Base-by-base conservation (phyloP, 2,113 vertebrate species). In the Hippocampus guttulatus region DNA sequence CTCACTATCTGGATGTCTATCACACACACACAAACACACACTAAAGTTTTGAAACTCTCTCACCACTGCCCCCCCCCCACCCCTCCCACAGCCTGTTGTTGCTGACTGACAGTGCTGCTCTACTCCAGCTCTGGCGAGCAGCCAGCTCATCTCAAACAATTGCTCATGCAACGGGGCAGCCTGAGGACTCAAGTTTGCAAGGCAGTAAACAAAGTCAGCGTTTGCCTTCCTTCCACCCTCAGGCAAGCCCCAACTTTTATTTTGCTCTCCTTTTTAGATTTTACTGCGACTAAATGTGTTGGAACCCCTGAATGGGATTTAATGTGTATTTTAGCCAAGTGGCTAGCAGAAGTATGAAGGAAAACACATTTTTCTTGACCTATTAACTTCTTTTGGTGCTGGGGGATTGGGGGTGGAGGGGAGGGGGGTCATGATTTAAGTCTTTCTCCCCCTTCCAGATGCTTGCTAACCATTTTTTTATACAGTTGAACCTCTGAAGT, bases 111-210 rank as follows among this genome's bases (percentile, higher is more conserved):
- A 83, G 81, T 87, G 80, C 83, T 91, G 90, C 91, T 93, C 90
- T 91, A 92, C 85, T 89, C 81, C 86, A 88, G 85, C 77, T 82
- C 70, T 91, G 91, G 91, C 84, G 5, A 38, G 21, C 76, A 54
- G 88, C 92, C 92, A 92, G 72, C 78, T 89, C 84, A 79, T 85
- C 87, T 90, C 81, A 90, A 90, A 91, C 90, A 92, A 91, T 90
- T 83, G 84, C 83, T 79, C 62, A 86, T 89, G 88, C 81, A 84
- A 64, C 82, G 81, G 85, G 78, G 82, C 77, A 65, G 60, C 80
- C 73, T 55, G 40, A 14, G 41, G 80, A 89, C 89, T 89, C 85
- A 88, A 91, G 86, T 90, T 89, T 89, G 81, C 87, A 87, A 84
- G 86, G 88, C 85, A 89, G 88, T 91, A 92, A 93, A 91, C 90